Base-by-base conservation (phyloP, 2,113 vertebrate genomes). In the Urocitellus parryii region DNA sequence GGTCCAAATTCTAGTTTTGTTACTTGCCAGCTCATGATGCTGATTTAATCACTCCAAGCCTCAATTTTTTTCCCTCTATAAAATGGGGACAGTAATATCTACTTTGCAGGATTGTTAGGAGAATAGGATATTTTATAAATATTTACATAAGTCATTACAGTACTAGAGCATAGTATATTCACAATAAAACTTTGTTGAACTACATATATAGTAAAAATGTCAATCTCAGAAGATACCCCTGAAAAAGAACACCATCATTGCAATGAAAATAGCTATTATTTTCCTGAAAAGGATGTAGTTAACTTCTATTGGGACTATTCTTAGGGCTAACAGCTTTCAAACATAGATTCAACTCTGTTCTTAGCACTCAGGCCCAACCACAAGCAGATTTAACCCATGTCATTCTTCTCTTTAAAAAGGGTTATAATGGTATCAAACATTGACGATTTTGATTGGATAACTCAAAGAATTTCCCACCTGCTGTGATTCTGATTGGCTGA, bases 241-340 rank as follows among this genome's bases (percentile, higher is more conserved):
- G 48, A 94, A 83, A 96, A 51, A 93, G 37, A 96, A 94, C 29
- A 98, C 73, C 82, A 95, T 94, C 82, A 91, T 77, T 94, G 37
- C 51, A 87, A 97, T 91, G 87, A 97, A 95, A 96, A 97, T 86
- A 95, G 93, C 86, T 96, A 95, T 95, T 96, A 96, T 97, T 97
- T 97, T 96, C 79, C 89, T 80, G 78, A 90, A 96, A 97, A 90
- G 37, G 39, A 78, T 89, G 24, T 70, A 86, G 91, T 96, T 95
- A 92, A 94, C 79, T 89, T 96, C 89, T 96, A 72, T 72, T 92
- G 67, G 76, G 42, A 94, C 82, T 96, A 92, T 94, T 95, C 85
- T 96, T 95, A 82, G 76, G 74, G 37, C 74, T 90, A 91, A 94
- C 51, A 92, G 88, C 80, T 96, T 96, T 97, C 91, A 90, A 91